Conservation (phyloP, 2,113 vertebrate genomes). For the Emydocephalus ijimae region DNA sequence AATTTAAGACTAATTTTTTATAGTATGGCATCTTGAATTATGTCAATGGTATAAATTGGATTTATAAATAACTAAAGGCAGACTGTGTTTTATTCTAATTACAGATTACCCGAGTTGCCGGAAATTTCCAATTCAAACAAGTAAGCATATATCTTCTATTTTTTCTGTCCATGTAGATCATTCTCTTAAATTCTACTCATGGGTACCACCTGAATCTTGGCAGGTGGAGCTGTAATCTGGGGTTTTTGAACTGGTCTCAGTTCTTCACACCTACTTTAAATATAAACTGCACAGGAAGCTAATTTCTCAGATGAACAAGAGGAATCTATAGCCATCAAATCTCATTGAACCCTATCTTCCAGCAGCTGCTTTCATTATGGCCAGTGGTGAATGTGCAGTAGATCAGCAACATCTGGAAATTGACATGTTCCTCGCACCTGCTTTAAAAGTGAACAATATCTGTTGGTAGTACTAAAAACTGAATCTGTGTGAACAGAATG, state of each 20-base stretch:
- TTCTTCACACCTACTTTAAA: not conserved
- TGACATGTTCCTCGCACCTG: not conserved
- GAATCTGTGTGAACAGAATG: not conserved
- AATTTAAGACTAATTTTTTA: not conserved
- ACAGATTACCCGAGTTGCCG: conserved; percentile 74
- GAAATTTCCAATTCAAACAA: conserved; percentile 64
- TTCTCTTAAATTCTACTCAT: not conserved
- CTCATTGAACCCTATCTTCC: not conserved
- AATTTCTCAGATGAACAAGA: not conserved
- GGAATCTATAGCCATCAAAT: not conserved
- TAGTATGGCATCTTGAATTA: not conserved
- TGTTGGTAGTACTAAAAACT: not conserved
- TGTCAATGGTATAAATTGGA: not conserved
- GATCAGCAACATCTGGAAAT: not conserved
- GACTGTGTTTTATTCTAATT: conserved; percentile 35
- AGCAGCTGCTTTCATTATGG: not conserved
- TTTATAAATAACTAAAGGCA: not conserved
- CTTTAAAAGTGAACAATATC: not conserved
- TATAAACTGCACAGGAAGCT: not conserved
- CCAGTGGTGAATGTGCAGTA: not conserved
- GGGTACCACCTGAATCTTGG: not conserved
- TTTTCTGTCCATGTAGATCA: not conserved
- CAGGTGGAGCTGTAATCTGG: not conserved
- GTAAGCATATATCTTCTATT: conserved; percentile 66
- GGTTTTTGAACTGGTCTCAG: not conserved